Evolutionary conservation across 2,797 vertebrate genomes (phyloP), one percentile per base, ranked within the genome.

Genomic region (Chelonia mydas): DNA sequence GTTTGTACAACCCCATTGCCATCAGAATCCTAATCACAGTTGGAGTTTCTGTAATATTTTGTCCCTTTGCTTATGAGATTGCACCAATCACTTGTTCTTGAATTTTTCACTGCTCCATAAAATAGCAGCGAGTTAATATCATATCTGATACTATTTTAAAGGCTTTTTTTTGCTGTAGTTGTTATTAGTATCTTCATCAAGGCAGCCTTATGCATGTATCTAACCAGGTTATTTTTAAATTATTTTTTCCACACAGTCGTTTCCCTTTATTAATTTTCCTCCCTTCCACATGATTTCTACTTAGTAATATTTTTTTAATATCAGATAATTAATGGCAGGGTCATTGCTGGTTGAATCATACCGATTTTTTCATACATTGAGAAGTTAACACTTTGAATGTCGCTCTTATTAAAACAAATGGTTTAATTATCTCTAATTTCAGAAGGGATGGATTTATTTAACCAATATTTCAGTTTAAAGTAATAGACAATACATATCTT

Each of bases 361-460:
- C 59, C 88, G 54, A 31, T 37, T 77, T 95, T 95, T 94, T 86
- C 89, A 87, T 33, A 27, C 31, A 90, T 89, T 84, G 86, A 94
- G 49, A 93, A 95, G 25, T 81, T 91, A 91, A 74, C 88, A 61
- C 84, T 87, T 96, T 94, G 92, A 97, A 95, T 89, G 94, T 84
- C 95, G 68, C 28, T 47, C 31, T 88, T 94, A 96, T 95, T 96
- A 93, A 87, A 95, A 93, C 90, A 95, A 93, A 93, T 90, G 41
- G 74, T 89, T 94, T 97, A 96, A 96, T 96, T 96, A 81, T 92
- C 65, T 82, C 84, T 95, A 91, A 97, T 96, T 96, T 89, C 86
- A 81, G 51, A 83, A 94, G 87, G 80, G 82, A 92, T 61, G 31
- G 54, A 76, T 93, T 94, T 95, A 78, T 90, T 96, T 85, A 81